Percentiles rank a stretch among this genome's conserved stretches.
phyloP scores from a whole-genome alignment of 2,113 vertebrate species.

The Prinia subflava region DNA sequence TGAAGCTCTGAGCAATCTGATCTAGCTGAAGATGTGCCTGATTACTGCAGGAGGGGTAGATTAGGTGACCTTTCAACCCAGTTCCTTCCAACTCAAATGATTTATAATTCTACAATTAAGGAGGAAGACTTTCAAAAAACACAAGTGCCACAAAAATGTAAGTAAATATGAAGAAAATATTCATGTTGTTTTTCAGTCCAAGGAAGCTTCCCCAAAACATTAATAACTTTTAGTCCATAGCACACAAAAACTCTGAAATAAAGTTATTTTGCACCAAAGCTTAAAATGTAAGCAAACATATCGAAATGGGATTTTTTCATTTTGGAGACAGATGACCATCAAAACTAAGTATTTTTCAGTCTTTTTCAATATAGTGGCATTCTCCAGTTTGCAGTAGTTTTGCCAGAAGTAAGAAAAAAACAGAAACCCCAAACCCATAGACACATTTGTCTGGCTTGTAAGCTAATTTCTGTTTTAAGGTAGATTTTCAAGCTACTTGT shows the following conservation, averaged over 20 bases:
- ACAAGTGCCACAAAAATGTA: background rate
- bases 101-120: background rate
- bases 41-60: background rate
- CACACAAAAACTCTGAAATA: background rate
- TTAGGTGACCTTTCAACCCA: background rate
- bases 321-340: background rate
- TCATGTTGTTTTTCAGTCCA: background rate
- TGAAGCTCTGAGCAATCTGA: background rate
- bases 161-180: background rate
- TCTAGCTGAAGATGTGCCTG: background rate
- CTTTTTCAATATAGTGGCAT: background rate
- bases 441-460: background rate
- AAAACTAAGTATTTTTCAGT: background rate
- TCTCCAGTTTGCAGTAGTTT: background rate
- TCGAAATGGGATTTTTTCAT: background rate
- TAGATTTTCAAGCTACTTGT: background rate
- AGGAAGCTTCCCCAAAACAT: background rate
- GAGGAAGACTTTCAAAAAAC: background rate
- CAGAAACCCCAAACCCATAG: background rate
- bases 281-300: background rate
- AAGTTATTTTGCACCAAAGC: background rate
- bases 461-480: background rate
- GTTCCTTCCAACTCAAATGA: background rate
- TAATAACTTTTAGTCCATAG: background rate
- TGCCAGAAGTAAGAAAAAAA: background rate